Percentiles rank a stretch among this genome's conserved stretches.
Conservation (phyloP, 2,113 vertebrate species). For the Pseudorasbora parva region DNA sequence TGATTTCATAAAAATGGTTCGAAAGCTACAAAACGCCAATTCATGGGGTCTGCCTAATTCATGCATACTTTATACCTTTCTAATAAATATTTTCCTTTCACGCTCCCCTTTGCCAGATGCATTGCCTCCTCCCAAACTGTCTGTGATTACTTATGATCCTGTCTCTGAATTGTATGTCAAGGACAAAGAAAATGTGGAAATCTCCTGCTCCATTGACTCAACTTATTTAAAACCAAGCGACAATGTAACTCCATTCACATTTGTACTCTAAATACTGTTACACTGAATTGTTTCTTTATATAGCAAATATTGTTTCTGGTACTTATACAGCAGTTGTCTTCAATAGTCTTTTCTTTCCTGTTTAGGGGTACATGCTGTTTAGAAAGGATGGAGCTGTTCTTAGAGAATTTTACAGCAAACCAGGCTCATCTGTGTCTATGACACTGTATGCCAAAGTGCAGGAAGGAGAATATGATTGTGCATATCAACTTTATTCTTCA, state of each 20-base stretch:
- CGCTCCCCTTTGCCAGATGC: conserved; percentile 22
- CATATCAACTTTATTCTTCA: background rate
- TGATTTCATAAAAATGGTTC: too few relatives aligned
- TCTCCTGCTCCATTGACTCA: conserved; percentile 30
- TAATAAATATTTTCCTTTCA: background rate
- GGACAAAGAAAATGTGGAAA: conserved; percentile 9
- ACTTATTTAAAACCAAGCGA: background rate
- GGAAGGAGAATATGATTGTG: conserved; percentile 44
- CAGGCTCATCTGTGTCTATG: fast-evolving
- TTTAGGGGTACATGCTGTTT: conserved; percentile 33
- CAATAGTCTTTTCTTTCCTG: background rate
- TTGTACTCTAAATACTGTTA: background rate
- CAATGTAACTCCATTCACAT: conserved; percentile 8
- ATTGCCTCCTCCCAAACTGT: conserved; percentile 32
- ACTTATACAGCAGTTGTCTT: background rate
- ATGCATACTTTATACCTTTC: background rate
- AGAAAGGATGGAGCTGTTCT: background rate
- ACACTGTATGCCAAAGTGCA: background rate
- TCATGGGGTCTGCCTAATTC: background rate
- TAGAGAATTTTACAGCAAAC: fast-evolving
- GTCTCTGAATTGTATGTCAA: background rate
- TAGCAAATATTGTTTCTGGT: background rate
- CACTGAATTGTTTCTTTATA: background rate
- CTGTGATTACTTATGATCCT: background rate
- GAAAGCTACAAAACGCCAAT: background rate